These are phyloP conservation scores for Pocillopora verrucosa DNA, from an alignment of 64 coral and sea anemone genomes.

Conservation along the genomic window DNA sequence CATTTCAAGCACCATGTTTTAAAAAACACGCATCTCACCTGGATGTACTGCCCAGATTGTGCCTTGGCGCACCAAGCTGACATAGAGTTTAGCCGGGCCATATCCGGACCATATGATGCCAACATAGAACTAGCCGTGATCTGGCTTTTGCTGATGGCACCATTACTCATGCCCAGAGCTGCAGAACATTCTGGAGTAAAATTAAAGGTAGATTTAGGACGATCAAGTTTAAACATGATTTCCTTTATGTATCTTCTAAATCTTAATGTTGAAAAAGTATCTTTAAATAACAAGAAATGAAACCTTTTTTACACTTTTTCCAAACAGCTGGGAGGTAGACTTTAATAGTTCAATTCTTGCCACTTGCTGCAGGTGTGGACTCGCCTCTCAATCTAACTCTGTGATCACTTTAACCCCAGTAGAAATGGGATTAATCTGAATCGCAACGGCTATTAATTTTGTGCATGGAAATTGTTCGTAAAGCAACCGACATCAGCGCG, in stretches of 20 bases:
- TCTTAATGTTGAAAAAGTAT: no score
- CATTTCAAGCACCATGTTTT: neutral
- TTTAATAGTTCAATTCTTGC: no score
- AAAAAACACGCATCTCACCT: conserved; percentile 12
- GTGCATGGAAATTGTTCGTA: no score
- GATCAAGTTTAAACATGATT: neutral
- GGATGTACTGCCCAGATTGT: conserved; percentile 39
- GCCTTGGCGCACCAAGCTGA: conserved; percentile 53
- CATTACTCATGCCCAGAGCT: conserved; percentile 52
- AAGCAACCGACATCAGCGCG: no score
- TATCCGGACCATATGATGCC: conserved; percentile 22
- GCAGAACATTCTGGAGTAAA: conserved; percentile 58
- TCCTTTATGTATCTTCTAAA: neutral
- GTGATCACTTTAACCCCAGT: no score
- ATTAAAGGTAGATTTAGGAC: neutral
- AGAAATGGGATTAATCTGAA: no score
- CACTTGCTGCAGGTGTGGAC: no score
- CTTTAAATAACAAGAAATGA: no score
- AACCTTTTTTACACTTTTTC: no score
- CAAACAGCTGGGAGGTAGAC: no score
- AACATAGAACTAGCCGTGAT: conserved; percentile 42
- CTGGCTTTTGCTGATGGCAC: conserved; percentile 37
- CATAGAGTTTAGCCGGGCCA: conserved; percentile 45
- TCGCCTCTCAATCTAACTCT: no score
- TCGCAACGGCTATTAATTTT: no score